Conservation (phyloP, 2,113 vertebrate genomes). For the Embiotoca jacksoni region DNA sequence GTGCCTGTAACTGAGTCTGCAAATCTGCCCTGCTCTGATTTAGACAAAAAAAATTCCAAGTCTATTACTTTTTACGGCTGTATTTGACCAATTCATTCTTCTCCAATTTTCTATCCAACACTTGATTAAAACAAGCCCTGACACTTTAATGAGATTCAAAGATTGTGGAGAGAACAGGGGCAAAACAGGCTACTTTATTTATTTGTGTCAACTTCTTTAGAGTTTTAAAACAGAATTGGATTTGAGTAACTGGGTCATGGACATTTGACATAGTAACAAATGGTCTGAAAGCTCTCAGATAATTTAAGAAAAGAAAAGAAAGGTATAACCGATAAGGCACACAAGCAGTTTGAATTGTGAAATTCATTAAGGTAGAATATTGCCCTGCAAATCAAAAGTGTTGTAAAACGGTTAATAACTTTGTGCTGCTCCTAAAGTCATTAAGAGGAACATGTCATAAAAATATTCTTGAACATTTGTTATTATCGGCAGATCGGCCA, state of each 20-base stretch:
- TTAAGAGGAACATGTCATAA: slow-evolving; percentile 31
- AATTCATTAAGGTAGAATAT: slow-evolving; percentile 19
- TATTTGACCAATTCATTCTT: neutral
- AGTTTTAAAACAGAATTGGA: slow-evolving; percentile 3
- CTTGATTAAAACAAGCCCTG: slow-evolving; percentile 3
- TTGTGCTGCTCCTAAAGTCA: slow-evolving; percentile 38
- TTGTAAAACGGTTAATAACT: slow-evolving; percentile 52
- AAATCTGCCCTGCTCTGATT: neutral
- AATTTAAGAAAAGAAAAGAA: slow-evolving; percentile 3
- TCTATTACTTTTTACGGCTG: neutral
- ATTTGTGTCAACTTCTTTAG: neutral
- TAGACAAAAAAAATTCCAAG: neutral
- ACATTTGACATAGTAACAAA: neutral
- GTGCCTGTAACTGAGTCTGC: neutral
- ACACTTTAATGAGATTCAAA: neutral
- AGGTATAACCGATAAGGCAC: neutral
- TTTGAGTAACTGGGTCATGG: neutral
- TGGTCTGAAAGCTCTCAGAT: neutral
- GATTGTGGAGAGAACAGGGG: neutral
- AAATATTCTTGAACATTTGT: slow-evolving; percentile 7
- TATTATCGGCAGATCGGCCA: slow-evolving; percentile 25
- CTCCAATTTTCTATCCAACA: neutral
- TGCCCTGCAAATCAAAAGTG: slow-evolving; percentile 37
- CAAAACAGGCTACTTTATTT: neutral
- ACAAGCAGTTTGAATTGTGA: slow-evolving; percentile 16